Conservation (phyloP, 1,140 invertebrate species). For the Lasioglossum baleicum region DNA sequence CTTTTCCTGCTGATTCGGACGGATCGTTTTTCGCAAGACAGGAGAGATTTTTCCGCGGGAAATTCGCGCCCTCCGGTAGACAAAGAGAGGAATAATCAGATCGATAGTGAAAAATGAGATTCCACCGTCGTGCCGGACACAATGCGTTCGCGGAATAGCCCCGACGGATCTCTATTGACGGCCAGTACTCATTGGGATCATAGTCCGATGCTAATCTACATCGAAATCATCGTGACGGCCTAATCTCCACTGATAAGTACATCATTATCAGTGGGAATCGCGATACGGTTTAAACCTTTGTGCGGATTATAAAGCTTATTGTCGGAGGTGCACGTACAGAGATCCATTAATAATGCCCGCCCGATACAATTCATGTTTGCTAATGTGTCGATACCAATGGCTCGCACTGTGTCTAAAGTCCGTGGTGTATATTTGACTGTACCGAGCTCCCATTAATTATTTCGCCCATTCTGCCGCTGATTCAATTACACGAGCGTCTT, state of each 20-base stretch:
- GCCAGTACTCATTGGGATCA: constrained; percentile 10
- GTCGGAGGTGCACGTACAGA: neutral
- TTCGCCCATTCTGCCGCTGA: too few relatives aligned
- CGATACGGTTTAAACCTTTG: constrained; percentile 6
- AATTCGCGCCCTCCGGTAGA: neutral
- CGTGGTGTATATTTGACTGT: neutral
- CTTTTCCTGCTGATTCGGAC: constrained; percentile 7
- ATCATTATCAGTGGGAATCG: neutral
- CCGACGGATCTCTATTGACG: constrained; percentile 5
- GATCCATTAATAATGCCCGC: constrained; percentile 12
- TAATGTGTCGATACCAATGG: constrained; percentile 6
- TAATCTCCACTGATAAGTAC: constrained; percentile 26
- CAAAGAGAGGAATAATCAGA: constrained; percentile 1
- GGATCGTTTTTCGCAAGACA: neutral
- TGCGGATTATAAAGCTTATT: constrained; percentile 16
- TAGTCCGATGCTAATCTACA: neutral
- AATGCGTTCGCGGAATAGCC: constrained; percentile 8
- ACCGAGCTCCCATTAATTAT: constrained; percentile 25
- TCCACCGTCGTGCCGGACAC: neutral
- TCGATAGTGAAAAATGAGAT: constrained; percentile 39
- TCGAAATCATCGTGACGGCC: neutral
- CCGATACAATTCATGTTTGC: neutral
- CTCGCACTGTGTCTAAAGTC: neutral
- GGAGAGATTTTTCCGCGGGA: neutral
- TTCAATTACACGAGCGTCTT: too few relatives aligned